Percentiles rank a stretch among this genome's conserved stretches.
Evolutionary conservation across 2,797 vertebrate genomes (phyloP).

Genomic region (Vespertilio murinus): DNA sequence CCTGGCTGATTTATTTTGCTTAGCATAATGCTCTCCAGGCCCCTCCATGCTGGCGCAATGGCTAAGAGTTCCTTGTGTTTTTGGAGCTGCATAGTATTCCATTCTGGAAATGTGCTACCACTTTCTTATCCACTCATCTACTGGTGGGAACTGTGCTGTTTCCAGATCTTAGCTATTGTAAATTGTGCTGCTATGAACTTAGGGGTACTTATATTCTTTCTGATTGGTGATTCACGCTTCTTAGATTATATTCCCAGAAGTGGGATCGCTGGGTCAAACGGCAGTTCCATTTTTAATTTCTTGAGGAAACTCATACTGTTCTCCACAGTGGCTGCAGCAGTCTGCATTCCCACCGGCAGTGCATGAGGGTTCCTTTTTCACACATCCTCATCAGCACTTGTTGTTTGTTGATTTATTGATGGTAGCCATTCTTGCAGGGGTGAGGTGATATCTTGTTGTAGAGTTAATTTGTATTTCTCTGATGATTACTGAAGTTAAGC

Average conservation of each 20-base stretch:
- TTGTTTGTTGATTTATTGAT: neutral
- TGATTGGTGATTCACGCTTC: neutral
- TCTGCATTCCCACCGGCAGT: neutral
- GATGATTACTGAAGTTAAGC: neutral
- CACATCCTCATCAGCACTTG: neutral
- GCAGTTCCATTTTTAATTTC: neutral
- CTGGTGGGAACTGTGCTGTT: neutral
- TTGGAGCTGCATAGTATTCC: neutral
- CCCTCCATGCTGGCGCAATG: neutral
- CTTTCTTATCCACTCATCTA: neutral
- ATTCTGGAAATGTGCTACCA: neutral
- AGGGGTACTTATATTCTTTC: neutral
- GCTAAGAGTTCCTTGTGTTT: neutral
- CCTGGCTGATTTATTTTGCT: neutral
- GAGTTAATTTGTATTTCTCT: neutral
- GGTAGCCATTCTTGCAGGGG: neutral
- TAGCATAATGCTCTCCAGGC: neutral
- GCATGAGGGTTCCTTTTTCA: neutral
- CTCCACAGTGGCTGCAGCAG: neutral
- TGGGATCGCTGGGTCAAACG: neutral
- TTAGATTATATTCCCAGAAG: neutral
- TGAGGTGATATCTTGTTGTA: neutral
- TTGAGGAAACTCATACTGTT: neutral
- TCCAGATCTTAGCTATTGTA: neutral
- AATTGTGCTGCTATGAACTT: neutral